Evolutionary conservation across 2,888 invertebrate species (phyloP), one percentile per base, ranked within the genome.

Genomic region (Pammene aurita): DNA sequence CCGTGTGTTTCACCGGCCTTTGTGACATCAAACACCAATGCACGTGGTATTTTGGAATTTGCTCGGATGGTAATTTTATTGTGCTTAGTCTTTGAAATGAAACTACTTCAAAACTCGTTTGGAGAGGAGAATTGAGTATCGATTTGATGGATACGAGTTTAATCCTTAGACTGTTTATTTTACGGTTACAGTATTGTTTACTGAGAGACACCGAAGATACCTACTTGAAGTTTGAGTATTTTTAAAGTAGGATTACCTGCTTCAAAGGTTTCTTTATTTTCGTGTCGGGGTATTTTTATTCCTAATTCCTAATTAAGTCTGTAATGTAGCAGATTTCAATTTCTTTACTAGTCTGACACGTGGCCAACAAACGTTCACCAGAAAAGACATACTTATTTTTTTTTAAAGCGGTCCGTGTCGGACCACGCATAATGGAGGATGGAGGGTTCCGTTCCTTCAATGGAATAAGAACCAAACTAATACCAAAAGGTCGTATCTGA

Each of bases 21-120:
- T 64, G 68, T 68, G 68, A 63, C 63, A 68, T 64, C 57, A 54
- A 67, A 68, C 68, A 68, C 68, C 68, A 42, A 41, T 66, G 50
- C 42, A 48, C 38, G 44, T 63, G 63, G 63, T 58, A 58, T 63
- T 63, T 64, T 63, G 68, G 68, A 52, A 58, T 68, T 68, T 58
- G 35, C 63, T 52, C 7, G 6, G 48, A 57, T 57, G 52, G 68
- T 68, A 64, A 63, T 68, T 68, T 68, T 68, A 68, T 64, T 58
- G 61, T 55, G 54, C 48, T 62, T 54, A 61, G 61, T 55, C 55
- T 56, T 62, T 66, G 66, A 65, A 48, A 58, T 11, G 55, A 48
- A 67, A 62, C 67, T 56, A 62, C 67, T 62, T 41, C 48, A 50
- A 56, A 67, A 67, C 62, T 67, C 62, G 54, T 67, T 67, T 66